Percentiles rank a stretch among this genome's conserved stretches.
phyloP scores from a whole-genome alignment of 2,888 invertebrate species.

The Idaea biselata region DNA sequence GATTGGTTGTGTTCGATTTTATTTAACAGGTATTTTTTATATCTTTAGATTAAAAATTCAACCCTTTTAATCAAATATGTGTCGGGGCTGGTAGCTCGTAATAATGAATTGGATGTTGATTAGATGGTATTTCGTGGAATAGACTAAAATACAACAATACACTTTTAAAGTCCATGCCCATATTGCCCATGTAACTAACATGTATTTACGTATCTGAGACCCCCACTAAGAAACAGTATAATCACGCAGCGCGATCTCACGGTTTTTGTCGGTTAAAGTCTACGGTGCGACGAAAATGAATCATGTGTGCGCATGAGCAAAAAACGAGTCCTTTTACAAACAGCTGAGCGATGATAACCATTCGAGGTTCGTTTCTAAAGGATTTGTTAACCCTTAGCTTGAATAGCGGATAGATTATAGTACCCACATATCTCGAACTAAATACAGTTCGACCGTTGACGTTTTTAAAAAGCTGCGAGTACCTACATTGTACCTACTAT shows the following conservation, averaged over 20 bases:
- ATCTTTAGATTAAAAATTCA: no score
- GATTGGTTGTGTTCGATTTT: no score
- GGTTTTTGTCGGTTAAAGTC: conserved; percentile 55
- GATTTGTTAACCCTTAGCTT: conserved; percentile 25
- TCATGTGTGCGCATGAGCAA: conserved; percentile 43
- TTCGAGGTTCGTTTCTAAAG: conserved; percentile 14
- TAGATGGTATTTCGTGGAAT: no score
- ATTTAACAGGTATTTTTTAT: no score
- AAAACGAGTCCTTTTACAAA: conserved; percentile 59
- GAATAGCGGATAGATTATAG: conserved; percentile 19
- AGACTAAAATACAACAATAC: background rate
- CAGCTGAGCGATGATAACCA: conserved; percentile 63
- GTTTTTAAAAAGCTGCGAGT: background rate
- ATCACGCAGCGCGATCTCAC: conserved; percentile 59
- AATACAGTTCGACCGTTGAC: background rate
- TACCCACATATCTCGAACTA: background rate
- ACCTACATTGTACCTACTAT: no score
- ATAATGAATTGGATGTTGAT: no score
- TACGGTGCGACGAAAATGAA: conserved; percentile 43
- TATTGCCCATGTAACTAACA: conserved; percentile 23
- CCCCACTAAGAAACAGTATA: conserved; percentile 56
- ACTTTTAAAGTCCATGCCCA: conserved; percentile 11
- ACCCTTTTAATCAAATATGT: no score
- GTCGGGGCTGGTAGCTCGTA: no score
- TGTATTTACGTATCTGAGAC: conserved; percentile 40